phyloP scores from a whole-genome alignment of 1,140 invertebrate species.

The Cyclargus thomasi region DNA sequence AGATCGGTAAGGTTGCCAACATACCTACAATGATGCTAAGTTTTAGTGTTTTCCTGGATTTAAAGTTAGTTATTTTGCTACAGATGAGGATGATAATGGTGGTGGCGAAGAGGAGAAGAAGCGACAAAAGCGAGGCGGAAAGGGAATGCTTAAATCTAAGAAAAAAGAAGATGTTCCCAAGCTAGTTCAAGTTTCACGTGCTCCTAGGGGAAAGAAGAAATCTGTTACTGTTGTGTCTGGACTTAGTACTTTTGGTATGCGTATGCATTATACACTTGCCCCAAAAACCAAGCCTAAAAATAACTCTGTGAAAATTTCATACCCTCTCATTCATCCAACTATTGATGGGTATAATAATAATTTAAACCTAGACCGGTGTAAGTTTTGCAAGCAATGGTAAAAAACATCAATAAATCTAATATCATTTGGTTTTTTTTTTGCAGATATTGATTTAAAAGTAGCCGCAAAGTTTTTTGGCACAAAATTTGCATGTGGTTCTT shows the following conservation, averaged over 20 bases:
- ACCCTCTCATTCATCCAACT: no score
- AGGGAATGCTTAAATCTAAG: conserved; percentile 91
- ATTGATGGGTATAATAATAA: no score
- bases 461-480: conserved; percentile 98
- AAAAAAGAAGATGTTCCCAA: conserved; percentile 91
- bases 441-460: conserved; percentile 98
- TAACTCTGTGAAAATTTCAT: no score
- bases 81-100: conserved; percentile 79
- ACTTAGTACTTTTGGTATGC: conserved; percentile 90
- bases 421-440: conserved; percentile 36
- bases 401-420: not conserved
- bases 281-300: no score
- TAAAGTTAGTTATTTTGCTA: conserved; percentile 19
- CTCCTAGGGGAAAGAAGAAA: conserved; percentile 98
- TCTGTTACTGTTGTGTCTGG: conserved; percentile 95
- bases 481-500: conserved; percentile 98
- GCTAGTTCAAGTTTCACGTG: conserved; percentile 89
- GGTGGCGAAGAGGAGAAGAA: conserved; percentile 93
- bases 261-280: not conserved
- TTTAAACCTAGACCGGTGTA: no score
- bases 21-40: not conserved
- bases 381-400: not conserved
- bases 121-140: conserved; percentile 92
- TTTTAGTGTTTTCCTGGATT: not conserved
- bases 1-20: conserved; percentile 75